Percentiles rank a stretch among this genome's conserved stretches.
These are phyloP conservation scores for Papilio glaucus DNA, from an alignment of 1,140 invertebrate genomes.

Conservation along the genomic window DNA sequence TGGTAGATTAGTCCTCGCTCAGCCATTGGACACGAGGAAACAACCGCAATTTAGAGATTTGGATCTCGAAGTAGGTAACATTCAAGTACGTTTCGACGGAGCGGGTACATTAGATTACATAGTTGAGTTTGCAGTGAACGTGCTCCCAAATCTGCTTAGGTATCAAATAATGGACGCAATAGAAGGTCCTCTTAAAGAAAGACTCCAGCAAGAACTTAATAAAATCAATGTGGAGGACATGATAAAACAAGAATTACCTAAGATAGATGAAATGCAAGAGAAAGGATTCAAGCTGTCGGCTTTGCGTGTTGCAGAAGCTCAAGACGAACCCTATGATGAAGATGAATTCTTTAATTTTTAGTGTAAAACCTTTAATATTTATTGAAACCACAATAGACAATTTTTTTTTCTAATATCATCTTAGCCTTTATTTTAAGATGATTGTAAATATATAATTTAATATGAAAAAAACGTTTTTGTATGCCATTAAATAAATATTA, in stretches of 20 bases:
- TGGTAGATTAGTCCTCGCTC: constrained; percentile 86
- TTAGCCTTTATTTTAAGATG: neutral
- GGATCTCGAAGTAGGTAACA: constrained; percentile 92
- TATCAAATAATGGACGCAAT: constrained; percentile 93
- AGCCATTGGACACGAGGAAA: constrained; percentile 90
- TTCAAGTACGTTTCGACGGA: constrained; percentile 90
- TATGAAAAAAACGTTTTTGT: neutral
- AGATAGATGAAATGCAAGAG: constrained; percentile 85
- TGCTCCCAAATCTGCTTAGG: constrained; percentile 91
- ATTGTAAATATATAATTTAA: constrained; percentile 1
- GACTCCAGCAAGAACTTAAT: constrained; percentile 88
- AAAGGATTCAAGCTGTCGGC: constrained; percentile 77
- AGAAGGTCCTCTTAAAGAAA: constrained; percentile 88
- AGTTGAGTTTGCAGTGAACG: constrained; percentile 90
- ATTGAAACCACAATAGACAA: neutral
- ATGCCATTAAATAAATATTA: neutral
- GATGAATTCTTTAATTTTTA: constrained; percentile 81
- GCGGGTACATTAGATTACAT: constrained; percentile 92
- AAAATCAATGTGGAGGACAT: constrained; percentile 88
- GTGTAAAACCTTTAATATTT: neutral
- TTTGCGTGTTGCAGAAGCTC: constrained; percentile 48
- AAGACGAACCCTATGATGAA: constrained; percentile 63
- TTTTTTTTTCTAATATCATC: neutral
- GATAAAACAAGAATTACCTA: constrained; percentile 87
- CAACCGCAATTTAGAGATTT: constrained; percentile 88